These are phyloP conservation scores for Drosophila buzzatii DNA, from an alignment of 2,888 invertebrate species.

Conservation along the genomic window DNA sequence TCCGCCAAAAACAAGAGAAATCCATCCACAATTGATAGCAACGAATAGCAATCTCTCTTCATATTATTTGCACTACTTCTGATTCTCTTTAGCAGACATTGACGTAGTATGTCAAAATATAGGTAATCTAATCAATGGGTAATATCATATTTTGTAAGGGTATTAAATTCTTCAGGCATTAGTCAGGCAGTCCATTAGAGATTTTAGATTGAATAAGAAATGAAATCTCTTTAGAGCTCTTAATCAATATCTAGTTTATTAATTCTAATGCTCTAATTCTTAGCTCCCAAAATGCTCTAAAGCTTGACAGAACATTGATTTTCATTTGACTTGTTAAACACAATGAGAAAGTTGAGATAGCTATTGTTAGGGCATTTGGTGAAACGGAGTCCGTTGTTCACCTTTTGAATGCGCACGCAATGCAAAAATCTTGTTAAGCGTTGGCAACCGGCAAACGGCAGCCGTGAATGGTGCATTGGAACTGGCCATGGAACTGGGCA, in stretches of 20 bases:
- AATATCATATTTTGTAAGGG: background rate
- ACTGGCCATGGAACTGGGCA: constrained; percentile 29
- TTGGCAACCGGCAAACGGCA: constrained; percentile 52
- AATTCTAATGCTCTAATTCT: background rate
- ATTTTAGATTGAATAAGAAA: background rate
- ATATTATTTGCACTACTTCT: no score
- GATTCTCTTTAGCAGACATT: no score
- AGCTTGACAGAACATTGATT: no score
- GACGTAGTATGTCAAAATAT: background rate
- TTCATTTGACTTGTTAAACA: background rate
- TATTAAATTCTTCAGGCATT: background rate
- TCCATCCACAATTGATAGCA: background rate
- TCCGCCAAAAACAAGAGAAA: constrained; percentile 51
- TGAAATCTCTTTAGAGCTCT: no score
- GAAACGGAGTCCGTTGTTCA: constrained; percentile 48
- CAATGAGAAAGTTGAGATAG: background rate
- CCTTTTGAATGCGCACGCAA: constrained; percentile 73
- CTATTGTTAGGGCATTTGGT: constrained; percentile 29
- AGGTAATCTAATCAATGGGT: background rate
- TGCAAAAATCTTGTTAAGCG: constrained; percentile 79
- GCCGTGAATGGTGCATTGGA: constrained; percentile 32
- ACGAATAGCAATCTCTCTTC: constrained; percentile 29
- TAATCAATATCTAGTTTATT: no score
- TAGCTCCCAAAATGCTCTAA: no score
- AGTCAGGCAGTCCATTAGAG: background rate